Conservation (phyloP, 2,113 vertebrate genomes). For the Pithys albifrons region DNA sequence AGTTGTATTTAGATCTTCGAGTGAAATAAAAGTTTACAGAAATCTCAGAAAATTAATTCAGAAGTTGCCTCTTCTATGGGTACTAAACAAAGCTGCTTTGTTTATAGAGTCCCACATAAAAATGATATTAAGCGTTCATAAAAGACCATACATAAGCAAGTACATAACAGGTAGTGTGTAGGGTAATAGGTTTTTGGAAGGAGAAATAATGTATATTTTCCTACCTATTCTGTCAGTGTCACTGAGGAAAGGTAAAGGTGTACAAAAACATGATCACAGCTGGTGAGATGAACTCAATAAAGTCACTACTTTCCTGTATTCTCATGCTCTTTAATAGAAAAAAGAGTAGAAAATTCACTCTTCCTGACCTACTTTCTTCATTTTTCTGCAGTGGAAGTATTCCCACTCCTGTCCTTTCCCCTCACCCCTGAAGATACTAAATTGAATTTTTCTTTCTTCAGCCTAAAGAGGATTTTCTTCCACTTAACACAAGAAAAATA, state of each 20-base stretch:
- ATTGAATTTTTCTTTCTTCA: not conserved
- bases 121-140: not conserved
- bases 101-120: not conserved
- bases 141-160: not conserved
- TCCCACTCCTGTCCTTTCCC: not conserved
- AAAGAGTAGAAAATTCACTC: conserved; percentile 6
- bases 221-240: not conserved
- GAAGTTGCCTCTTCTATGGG: not conserved
- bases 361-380: not conserved
- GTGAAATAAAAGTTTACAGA: not conserved
- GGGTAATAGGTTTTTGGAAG: not conserved
- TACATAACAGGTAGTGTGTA: not conserved
- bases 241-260: not conserved
- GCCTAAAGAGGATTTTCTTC: not conserved
- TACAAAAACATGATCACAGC: not conserved
- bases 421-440: not conserved
- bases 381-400: not conserved
- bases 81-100: not conserved
- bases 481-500: not conserved
- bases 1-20: not conserved
- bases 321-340: not conserved
- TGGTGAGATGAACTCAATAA: not conserved
- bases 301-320: not conserved
- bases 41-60: not conserved
- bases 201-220: not conserved